phyloP scores from a whole-genome alignment of 2,888 invertebrate genomes.

The Archaeoteleia sp. region DNA sequence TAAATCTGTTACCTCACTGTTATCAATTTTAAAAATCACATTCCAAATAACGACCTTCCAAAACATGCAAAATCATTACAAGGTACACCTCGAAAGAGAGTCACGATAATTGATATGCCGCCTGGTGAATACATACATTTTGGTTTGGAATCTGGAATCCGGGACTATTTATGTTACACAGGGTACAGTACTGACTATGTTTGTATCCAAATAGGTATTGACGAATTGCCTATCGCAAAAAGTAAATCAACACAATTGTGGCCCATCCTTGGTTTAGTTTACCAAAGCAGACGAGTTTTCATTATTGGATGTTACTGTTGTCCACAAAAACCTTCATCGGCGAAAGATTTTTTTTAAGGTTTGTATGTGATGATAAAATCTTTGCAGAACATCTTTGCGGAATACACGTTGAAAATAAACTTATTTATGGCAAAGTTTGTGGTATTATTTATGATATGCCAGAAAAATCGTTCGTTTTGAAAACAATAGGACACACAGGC shows the following conservation, averaged over 20 bases:
- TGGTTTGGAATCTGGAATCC: slow-evolving; percentile 10
- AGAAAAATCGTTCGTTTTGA: slow-evolving; percentile 34
- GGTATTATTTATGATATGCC: slow-evolving; percentile 29
- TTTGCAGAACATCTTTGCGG: slow-evolving; percentile 1
- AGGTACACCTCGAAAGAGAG: slow-evolving; percentile 17
- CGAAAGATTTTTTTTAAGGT: slow-evolving; percentile 10
- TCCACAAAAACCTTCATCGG: slow-evolving; percentile 5
- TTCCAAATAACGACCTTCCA: slow-evolving; percentile 11
- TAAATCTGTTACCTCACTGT: slow-evolving; percentile 7
- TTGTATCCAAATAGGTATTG: slow-evolving; percentile 30
- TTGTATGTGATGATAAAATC: slow-evolving; percentile 5
- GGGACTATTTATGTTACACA: too few relatives aligned
- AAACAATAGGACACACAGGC: slow-evolving; percentile 27
- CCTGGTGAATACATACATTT: slow-evolving; percentile 29
- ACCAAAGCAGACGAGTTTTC: slow-evolving; percentile 19
- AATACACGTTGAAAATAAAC: slow-evolving; percentile 8
- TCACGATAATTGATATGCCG: background rate
- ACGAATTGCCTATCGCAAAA: slow-evolving; percentile 39
- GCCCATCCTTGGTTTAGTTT: slow-evolving; percentile 35
- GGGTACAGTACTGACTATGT: background rate
- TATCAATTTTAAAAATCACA: slow-evolving; percentile 13
- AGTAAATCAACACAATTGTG: slow-evolving; percentile 26
- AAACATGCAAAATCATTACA: slow-evolving; percentile 23
- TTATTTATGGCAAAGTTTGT: slow-evolving; percentile 9
- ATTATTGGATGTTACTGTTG: slow-evolving; percentile 23